Base-by-base conservation (phyloP, 2,888 invertebrate species). In the Meiosimyza decipiens region DNA sequence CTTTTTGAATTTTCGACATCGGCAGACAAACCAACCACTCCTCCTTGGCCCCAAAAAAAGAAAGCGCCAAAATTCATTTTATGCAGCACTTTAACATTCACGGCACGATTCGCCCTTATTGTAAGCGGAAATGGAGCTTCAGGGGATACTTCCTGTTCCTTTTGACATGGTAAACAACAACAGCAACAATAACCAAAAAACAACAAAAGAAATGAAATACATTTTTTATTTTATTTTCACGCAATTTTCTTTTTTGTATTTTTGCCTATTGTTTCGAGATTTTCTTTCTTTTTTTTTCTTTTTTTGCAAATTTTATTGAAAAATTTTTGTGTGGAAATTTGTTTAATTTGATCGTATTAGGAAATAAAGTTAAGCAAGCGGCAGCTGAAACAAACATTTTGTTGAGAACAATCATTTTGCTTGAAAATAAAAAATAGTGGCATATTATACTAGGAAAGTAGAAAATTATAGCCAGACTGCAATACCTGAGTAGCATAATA, bases 111-210 rank as follows among this genome's bases (percentile, higher is more conserved):
- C 57, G 55, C 57, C 47, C 67, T 55, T 67, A 67, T 67, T 55
- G 67, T 67, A 67, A 55, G 67, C 54, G 67, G 67, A 55, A 67
- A 67, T 67, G 55, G 67, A 67, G 67, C 67, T 67, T 67, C 67
- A 47, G 67, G 40, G 40, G 67, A 47, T 67, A 54, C 47, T 67
- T 67, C 57, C 67, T 28, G 16, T 67, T 67, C 57, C 57, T 47
- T 67, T 67, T 64, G 64, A 64, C 64, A 64, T 64, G 52, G 64
- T 64, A 64, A 64, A 51, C 22, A 64, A 50, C 13, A 64, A 50
- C 13, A 64, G 13, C 18, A 18, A 28, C 28, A 28, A 57, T 57
- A 28, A 12, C 55, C 28, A 28, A 28, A 28, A 28, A 55, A 55
- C 22, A 55, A 16, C 55, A 55, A 55, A 4, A 55, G 6, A 16